phyloP scores from a whole-genome alignment of 2,888 invertebrate species.

The Micoletzkya japonica region DNA sequence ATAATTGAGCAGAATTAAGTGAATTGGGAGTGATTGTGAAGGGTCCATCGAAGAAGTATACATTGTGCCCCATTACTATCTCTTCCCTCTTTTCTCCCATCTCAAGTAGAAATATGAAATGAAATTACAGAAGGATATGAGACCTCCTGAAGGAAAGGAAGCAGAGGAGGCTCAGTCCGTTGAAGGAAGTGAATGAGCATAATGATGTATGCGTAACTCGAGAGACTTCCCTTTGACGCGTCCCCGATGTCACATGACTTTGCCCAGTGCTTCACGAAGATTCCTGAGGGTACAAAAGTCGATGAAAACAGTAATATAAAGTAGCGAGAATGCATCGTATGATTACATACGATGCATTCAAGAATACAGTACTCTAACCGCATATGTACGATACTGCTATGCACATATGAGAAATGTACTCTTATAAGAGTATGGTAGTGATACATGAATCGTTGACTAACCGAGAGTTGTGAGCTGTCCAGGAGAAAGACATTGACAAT shows the following conservation, averaged over 20 bases:
- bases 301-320: too few species aligned
- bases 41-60: constrained; percentile 69
- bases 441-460: too few species aligned
- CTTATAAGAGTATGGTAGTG: too few species aligned
- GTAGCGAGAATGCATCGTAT: too few species aligned
- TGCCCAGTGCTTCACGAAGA: constrained; percentile 66
- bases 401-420: too few species aligned
- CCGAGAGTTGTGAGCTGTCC: too few species aligned
- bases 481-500: constrained; percentile 69
- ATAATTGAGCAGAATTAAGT: background rate
- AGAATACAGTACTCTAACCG: too few species aligned
- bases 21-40: background rate
- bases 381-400: too few species aligned
- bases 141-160: constrained; percentile 72
- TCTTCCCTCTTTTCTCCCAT: constrained; percentile 19
- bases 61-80: constrained; percentile 69
- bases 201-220: constrained; percentile 72
- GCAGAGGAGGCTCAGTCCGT: constrained; percentile 67
- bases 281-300: constrained; percentile 1
- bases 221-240: constrained; percentile 71
- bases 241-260: constrained; percentile 69
- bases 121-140: too few species aligned
- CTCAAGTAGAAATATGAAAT: too few species aligned
- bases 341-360: too few species aligned
- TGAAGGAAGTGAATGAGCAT: constrained; percentile 72